A percentile compares a stretch with the other conserved stretches of the same genome.
Conservation (phyloP, 1,140 invertebrate genomes). For the Calephelis virginiensis region DNA sequence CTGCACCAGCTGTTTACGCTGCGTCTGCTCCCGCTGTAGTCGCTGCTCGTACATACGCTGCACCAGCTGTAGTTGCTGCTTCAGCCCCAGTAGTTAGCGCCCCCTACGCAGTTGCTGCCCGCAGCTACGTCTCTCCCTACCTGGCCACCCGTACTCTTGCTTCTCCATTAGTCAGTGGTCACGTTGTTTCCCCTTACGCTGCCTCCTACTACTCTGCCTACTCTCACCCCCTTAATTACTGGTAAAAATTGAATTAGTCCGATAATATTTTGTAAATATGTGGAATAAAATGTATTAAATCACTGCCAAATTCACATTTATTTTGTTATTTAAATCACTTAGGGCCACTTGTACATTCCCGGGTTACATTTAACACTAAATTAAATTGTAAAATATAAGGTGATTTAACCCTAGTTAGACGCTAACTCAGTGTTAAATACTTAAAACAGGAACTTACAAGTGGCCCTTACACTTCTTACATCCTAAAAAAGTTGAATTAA, state of each 20-base stretch:
- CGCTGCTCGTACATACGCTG: conserved; percentile 28
- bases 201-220: conserved; percentile 17
- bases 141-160: conserved; percentile 16
- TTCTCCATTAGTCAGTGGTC: neutral
- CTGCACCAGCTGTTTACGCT: conserved; percentile 25
- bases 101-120: conserved; percentile 26
- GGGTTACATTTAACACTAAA: no score
- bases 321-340: conserved; percentile 5
- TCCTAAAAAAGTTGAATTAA: no score
- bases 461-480: no score
- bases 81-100: conserved; percentile 22
- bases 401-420: no score
- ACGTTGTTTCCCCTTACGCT: neutral
- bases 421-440: no score
- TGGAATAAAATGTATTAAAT: neutral
- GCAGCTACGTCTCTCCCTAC: conserved; percentile 25
- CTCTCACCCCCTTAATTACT: conserved; percentile 20
- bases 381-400: no score
- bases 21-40: conserved; percentile 33
- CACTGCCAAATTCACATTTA: neutral
- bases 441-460: no score
- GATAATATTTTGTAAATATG: conserved; percentile 19
- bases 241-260: conserved; percentile 16
- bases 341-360: no score
- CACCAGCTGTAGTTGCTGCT: conserved; percentile 28